phyloP scores from a whole-genome alignment of 2,113 vertebrate species.

The Fulica atra region DNA sequence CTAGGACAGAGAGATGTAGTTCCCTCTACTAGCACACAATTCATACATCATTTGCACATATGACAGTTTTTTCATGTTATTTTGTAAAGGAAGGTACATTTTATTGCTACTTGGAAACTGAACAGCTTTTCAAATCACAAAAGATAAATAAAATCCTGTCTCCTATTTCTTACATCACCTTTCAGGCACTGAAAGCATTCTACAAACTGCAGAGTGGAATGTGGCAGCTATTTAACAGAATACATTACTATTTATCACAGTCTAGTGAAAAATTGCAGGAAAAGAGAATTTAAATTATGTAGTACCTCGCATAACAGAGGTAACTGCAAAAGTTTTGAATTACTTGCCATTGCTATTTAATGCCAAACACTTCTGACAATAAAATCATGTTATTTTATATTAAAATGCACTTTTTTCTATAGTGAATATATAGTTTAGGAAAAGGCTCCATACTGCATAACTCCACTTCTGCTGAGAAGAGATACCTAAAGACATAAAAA shows the following conservation, averaged over 20 bases:
- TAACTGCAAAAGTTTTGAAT: neutral
- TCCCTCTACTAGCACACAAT: neutral
- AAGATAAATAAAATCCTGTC: neutral
- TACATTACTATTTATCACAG: neutral
- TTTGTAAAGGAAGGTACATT: neutral
- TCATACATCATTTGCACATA: neutral
- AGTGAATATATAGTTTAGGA: neutral
- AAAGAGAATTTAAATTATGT: neutral
- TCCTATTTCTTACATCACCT: neutral
- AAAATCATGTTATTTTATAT: neutral
- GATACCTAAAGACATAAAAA: neutral
- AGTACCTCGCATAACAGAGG: neutral
- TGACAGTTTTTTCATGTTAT: neutral
- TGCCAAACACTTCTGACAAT: neutral
- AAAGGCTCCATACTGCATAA: neutral
- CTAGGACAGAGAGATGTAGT: neutral
- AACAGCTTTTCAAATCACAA: neutral
- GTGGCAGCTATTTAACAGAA: neutral
- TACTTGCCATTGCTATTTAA: neutral
- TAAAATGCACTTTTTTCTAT: neutral
- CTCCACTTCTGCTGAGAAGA: neutral
- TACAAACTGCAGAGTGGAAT: neutral
- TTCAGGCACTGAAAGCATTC: neutral
- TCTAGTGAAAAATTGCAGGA: neutral
- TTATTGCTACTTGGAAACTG: neutral